Base-by-base conservation (phyloP, 2,797 vertebrate genomes). In the Vespertilio murinus region DNA sequence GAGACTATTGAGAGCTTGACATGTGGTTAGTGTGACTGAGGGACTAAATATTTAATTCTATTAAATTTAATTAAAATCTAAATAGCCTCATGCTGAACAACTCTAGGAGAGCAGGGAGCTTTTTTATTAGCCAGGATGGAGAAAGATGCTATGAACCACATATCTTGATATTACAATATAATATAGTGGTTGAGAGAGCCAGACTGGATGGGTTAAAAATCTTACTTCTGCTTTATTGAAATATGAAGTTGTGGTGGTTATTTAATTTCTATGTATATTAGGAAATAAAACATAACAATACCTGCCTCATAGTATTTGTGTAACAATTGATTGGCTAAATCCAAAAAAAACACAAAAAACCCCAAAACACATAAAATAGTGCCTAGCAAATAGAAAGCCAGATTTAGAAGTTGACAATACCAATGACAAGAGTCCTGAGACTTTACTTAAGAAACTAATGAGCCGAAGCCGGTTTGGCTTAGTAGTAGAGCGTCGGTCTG, bases 391-490 rank as follows among this genome's bases (percentile, higher is more conserved):
- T 0, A 16, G 17, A 73, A 83, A 92, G 12, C 35, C 40, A 88
- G 30, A 77, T 45, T 90, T 95, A 79, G 88, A 95, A 94, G 64
- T 40, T 86, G 49, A 33, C 8, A 89, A 56, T 88, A 75, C 2
- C 59, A 78, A 11, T 42, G 28, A 4, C 5, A 65, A 49, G 6
- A 47, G 20, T 23, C 7, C 23, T 9, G 20, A 89, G 28, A 71
- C 4, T 35, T 20, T 65, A 16, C 8, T 79, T 40, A 22, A 85
- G 42, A 33, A 91, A 52, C 28, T 22, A 92, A 30, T 73, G 40
- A 71, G n/a, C n/a, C n/a, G n/a, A n/a, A n/a, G n/a, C n/a, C n/a
- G n/a, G n/a, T n/a, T n/a, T n/a, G n/a, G n/a, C n/a, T n/a, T n/a
- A n/a, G n/a, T n/a, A n/a, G n/a, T n/a, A n/a, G n/a, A n/a, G n/a